A percentile compares a stretch with the other conserved stretches of the same genome.
phyloP scores from a whole-genome alignment of 2,888 invertebrate species.

The Rotaria sp. region DNA sequence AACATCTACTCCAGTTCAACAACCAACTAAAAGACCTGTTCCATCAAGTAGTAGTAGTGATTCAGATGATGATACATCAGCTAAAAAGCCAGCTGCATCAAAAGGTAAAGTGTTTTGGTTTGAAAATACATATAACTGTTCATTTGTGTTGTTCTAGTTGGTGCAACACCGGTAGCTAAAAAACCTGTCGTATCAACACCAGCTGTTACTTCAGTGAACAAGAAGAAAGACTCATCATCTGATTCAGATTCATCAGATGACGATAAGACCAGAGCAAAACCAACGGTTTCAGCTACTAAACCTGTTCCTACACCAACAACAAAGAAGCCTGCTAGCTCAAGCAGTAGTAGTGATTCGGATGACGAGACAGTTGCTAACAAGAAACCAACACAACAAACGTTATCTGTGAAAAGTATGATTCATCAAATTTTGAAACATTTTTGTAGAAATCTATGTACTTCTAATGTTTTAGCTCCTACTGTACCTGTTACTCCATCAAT shows the following conservation, averaged over 20 bases:
- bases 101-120: neutral
- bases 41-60: slow-evolving; percentile 6
- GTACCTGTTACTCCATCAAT: neutral
- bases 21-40: neutral
- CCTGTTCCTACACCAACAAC: neutral
- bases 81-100: neutral
- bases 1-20: neutral
- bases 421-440: too few relatives aligned
- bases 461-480: too few relatives aligned
- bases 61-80: neutral
- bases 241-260: neutral
- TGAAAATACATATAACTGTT: too few relatives aligned
- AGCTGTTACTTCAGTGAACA: neutral
- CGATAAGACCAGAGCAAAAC: neutral
- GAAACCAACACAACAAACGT: neutral
- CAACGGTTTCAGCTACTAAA: neutral
- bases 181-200: neutral
- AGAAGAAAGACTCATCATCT: slow-evolving; percentile 15
- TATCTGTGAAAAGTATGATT: too few relatives aligned
- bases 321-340: neutral
- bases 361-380: neutral
- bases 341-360: neutral
- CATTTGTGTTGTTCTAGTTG: neutral
- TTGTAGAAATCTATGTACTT: too few relatives aligned
- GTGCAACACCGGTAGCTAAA: neutral